Base-by-base conservation (phyloP, 2,888 invertebrate species). In the Aquatica leii region DNA sequence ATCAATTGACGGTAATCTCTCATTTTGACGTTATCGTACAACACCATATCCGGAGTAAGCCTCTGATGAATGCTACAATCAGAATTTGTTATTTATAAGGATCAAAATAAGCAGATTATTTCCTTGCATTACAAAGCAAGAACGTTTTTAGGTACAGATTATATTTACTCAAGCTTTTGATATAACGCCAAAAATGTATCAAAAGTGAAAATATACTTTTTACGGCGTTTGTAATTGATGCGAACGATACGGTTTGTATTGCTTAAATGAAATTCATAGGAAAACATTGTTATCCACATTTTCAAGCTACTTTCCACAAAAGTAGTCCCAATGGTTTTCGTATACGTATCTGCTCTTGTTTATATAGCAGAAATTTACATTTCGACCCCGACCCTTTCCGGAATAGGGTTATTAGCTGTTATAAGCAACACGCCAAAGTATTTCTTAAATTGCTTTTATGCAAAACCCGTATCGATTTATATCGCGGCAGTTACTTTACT, bases 11-110 rank as follows among this genome's bases (percentile, higher is more conserved):
- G 31, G 55, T 69, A 70, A 69, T 70, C 69, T 65, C 68, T 67
- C 68, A 66, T 68, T 66, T 61, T 65, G 70, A 70, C 70, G 68
- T 69, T 70, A 70, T 70, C 69, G 64, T 51, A 56, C 60, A 61
- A 65, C 58, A 51, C 59, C 68, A 66, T 56, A 65, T 67, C 62
- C 69, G 57, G 17, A 53, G 62, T 65, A 65, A 65, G 65, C 65
- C 59, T 14, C 62, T 69, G 70, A 70, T 70, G 67, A 70, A 70
- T 70, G 70, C 66, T 49, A 62, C 65, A 70, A 69, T 70, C 66
- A 66, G 67, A 70, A 69, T 65, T 70, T 70, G 70, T 69, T 70
- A 70, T 69, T 70, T 70, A 66, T 69, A 69, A 64, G 67, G 70
- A 68, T 69, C 65, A 70, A 46, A 62, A 62, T 65, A 65, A 65